Evolutionary conservation across 2,113 vertebrate genomes (phyloP).

Genomic region (Baryphthengus martii): DNA sequence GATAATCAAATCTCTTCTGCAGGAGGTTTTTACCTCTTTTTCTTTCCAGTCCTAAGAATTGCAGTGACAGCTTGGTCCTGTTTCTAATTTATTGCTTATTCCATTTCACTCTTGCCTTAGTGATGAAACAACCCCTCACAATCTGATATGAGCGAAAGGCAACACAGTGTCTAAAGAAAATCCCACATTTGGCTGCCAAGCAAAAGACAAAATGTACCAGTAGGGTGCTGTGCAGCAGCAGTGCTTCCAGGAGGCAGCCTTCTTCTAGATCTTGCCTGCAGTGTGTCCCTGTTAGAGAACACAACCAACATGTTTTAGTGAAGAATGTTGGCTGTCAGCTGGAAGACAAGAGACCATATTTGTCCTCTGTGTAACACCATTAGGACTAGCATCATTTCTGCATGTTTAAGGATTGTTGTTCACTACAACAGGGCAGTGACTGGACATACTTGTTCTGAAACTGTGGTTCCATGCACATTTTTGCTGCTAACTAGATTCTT

Average conservation of each 20-base stretch:
- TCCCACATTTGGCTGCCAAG: neutral
- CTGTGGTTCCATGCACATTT: neutral
- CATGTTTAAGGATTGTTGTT: neutral
- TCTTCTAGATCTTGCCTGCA: slow-evolving; percentile 10
- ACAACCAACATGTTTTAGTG: neutral
- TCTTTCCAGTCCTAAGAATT: neutral
- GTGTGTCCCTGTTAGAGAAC: neutral
- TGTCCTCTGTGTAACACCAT: neutral
- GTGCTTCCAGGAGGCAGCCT: slow-evolving; percentile 14
- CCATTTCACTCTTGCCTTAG: slow-evolving; percentile 5
- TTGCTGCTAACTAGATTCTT: neutral
- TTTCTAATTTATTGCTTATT: slow-evolving; percentile 19
- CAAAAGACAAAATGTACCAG: slow-evolving; percentile 36
- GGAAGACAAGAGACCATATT: neutral
- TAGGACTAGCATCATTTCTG: neutral
- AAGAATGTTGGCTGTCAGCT: neutral
- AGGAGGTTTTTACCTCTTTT: neutral
- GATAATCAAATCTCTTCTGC: neutral
- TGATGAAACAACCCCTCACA: neutral
- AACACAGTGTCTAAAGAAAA: neutral
- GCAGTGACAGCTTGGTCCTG: neutral
- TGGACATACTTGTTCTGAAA: neutral
- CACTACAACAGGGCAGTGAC: neutral
- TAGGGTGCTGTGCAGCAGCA: slow-evolving; percentile 19
- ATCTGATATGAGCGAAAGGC: neutral